Conservation (phyloP, 2,797 vertebrate genomes). For the Typhlichthys subterraneus region DNA sequence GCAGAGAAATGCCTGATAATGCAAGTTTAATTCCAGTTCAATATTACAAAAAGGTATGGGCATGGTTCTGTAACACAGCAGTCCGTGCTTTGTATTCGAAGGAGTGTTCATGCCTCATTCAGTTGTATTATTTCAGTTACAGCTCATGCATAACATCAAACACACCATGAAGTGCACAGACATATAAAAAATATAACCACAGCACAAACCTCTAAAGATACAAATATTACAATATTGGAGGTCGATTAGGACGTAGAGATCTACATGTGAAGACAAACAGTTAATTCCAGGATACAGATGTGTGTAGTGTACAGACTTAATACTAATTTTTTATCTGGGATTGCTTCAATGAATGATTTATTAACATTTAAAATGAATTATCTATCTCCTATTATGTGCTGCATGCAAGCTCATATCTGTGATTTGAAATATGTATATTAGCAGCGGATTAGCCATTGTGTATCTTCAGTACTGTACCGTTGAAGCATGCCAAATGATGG, state of each 20-base stretch:
- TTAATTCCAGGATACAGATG: conserved; percentile 38
- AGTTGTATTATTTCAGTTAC: conserved; percentile 77
- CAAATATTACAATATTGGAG: conserved; percentile 54
- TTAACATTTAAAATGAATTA: conserved; percentile 36
- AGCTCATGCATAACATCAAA: conserved; percentile 81
- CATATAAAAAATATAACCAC: conserved; percentile 71
- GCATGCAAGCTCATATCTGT: conserved; percentile 7
- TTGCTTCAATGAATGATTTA: conserved; percentile 6
- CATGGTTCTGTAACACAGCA: conserved; percentile 49
- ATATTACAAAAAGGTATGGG: conserved; percentile 64
- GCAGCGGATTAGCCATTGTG: conserved; percentile 27
- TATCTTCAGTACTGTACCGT: conserved; percentile 3
- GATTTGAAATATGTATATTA: conserved; percentile 32
- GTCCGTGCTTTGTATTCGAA: conserved; percentile 70
- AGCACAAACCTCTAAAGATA: conserved; percentile 71
- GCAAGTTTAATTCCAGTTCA: conserved; percentile 59
- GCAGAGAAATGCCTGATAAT: conserved; percentile 42
- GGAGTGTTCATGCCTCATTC: conserved; percentile 64
- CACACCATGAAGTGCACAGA: conserved; percentile 73
- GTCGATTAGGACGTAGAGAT: conserved; percentile 62
- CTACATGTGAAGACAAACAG: conserved; percentile 29
- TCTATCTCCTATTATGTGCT: conserved; percentile 27
- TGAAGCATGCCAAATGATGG: conserved; percentile 26
- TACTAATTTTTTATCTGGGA: conserved; percentile 43
- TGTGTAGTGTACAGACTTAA: conserved; percentile 42